A percentile compares a stretch with the other conserved stretches of the same genome.
These are phyloP conservation scores for Bovichtus variegatus DNA, from an alignment of 2,797 vertebrate species.

Conservation along the genomic window DNA sequence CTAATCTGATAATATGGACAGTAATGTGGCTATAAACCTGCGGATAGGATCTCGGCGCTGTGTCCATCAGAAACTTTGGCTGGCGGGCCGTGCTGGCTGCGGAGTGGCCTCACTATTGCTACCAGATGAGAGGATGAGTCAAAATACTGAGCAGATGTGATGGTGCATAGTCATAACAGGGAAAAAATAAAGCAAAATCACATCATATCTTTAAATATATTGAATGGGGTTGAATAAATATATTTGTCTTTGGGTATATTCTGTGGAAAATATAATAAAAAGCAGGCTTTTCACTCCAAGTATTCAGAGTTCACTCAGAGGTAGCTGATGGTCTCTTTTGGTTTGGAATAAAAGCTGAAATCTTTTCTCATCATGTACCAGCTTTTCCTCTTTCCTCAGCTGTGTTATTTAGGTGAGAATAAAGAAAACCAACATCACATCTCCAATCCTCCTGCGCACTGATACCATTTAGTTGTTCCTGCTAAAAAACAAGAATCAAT, in stretches of 20 bases:
- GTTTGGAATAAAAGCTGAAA: not conserved
- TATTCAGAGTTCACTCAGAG: constrained; percentile 11
- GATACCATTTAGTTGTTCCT: not conserved
- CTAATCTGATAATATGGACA: constrained; percentile 66
- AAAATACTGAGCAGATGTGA: constrained; percentile 77
- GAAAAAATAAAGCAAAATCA: constrained; percentile 28
- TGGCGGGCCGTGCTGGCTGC: constrained; percentile 46
- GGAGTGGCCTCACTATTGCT: constrained; percentile 64
- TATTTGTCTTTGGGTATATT: not conserved
- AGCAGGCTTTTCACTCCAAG: not conserved
- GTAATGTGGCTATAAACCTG: constrained; percentile 54
- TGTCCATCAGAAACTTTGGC: constrained; percentile 62
- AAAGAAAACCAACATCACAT: constrained; percentile 4
- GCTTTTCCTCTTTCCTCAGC: not conserved
- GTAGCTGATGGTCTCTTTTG: not conserved
- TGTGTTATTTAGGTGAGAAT: not conserved
- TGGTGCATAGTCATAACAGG: constrained; percentile 55
- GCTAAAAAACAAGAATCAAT: not conserved
- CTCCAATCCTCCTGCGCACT: not conserved
- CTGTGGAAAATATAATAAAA: constrained; percentile 9
- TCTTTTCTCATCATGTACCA: not conserved
- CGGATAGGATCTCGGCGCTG: constrained; percentile 38
- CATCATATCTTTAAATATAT: constrained; percentile 21
- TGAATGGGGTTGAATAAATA: constrained; percentile 16
- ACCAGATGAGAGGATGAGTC: constrained; percentile 77